Conservation (phyloP, 2,888 invertebrate genomes). For the Dichetophora obliterata region DNA sequence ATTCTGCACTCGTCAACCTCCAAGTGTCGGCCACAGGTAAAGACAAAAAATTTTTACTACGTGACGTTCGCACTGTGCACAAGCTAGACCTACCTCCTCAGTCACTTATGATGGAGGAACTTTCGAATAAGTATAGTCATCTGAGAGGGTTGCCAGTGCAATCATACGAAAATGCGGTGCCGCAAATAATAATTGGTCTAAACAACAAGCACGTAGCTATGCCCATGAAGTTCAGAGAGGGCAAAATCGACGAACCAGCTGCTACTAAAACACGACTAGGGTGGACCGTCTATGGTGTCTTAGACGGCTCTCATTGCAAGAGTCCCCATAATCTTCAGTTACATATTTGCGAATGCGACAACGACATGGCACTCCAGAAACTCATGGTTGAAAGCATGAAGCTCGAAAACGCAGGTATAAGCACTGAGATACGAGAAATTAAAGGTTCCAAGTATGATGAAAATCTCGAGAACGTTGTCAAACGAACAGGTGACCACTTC, state of each 20-base stretch:
- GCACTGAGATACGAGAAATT: constrained; percentile 41
- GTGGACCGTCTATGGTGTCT: constrained; percentile 41
- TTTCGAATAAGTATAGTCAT: constrained; percentile 15
- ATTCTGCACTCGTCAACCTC: constrained; percentile 24
- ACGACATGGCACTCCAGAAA: constrained; percentile 31
- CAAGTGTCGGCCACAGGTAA: constrained; percentile 7
- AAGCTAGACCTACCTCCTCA: neutral
- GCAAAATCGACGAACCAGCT: constrained; percentile 31
- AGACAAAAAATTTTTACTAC: neutral
- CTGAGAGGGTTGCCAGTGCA: constrained; percentile 37
- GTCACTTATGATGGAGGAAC: neutral
- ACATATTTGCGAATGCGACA: constrained; percentile 40
- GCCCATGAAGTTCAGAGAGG: constrained; percentile 26
- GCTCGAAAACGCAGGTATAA: constrained; percentile 1
- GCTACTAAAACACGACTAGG: constrained; percentile 33
- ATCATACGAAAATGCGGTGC: constrained; percentile 32
- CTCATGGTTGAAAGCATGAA: constrained; percentile 36
- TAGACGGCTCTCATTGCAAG: neutral
- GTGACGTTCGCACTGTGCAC: constrained; percentile 9
- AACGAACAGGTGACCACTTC: constrained; percentile 30
- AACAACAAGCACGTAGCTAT: constrained; percentile 40
- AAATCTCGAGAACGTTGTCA: neutral
- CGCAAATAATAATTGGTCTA: constrained; percentile 43
- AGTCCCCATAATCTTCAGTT: neutral
- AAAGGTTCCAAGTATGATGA: constrained; percentile 41